phyloP scores from a whole-genome alignment of 1,140 invertebrate genomes.

The Trichonephila inaurata region DNA sequence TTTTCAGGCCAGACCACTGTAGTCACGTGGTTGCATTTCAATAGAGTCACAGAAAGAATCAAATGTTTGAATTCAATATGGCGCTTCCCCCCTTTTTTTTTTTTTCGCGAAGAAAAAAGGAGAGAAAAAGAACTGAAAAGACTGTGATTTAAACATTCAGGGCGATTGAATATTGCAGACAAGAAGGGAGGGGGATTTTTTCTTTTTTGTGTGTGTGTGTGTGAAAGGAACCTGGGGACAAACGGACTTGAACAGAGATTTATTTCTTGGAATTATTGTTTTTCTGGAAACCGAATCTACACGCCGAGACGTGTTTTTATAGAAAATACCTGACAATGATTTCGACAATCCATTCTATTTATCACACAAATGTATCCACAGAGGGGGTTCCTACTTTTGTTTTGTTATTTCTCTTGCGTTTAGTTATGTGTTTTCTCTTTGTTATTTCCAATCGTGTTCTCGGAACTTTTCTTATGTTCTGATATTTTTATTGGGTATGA shows the following conservation, averaged over 20 bases:
- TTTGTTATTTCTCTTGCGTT: background rate
- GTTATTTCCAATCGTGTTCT: background rate
- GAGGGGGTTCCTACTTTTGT: background rate
- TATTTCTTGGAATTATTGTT: background rate
- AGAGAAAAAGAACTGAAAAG: background rate
- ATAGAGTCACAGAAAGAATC: slow-evolving; percentile 37
- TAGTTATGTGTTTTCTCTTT: background rate
- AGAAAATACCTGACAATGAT: slow-evolving; percentile 27
- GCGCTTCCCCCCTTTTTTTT: background rate
- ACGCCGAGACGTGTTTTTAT: background rate
- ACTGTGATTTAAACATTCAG: slow-evolving; percentile 59
- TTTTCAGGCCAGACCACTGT: background rate
- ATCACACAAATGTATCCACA: background rate
- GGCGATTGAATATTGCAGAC: background rate
- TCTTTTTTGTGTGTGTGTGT: too few species aligned
- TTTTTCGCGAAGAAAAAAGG: background rate
- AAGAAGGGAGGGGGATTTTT: background rate
- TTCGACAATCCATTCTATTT: background rate
- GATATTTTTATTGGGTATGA: too few species aligned
- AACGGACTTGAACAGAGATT: background rate
- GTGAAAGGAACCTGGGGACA: background rate
- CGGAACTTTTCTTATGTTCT: too few species aligned
- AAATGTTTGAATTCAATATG: background rate
- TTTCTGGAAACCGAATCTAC: background rate
- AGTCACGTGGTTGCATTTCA: slow-evolving; percentile 48